Evolutionary conservation across 92 coral and sea anemone genomes (phyloP).

Genomic region (Phymanthus crucifer): DNA sequence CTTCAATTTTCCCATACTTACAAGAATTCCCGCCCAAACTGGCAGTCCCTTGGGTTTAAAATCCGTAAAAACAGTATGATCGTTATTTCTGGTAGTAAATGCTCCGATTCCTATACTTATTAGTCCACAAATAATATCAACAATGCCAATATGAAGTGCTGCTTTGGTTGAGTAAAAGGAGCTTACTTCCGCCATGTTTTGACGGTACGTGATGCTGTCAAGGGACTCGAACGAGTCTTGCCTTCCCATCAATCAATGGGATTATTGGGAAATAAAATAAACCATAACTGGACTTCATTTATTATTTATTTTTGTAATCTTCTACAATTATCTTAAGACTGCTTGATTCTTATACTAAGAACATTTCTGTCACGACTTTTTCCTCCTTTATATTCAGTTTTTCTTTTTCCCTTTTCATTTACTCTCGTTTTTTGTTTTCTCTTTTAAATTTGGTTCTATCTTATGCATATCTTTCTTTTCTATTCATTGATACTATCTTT

Average conservation of each 20-base stretch:
- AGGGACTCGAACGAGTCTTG: conserved; percentile 18
- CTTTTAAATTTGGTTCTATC: too few species aligned
- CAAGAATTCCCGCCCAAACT: conserved; percentile 84
- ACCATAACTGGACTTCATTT: too few species aligned
- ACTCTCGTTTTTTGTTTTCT: too few species aligned
- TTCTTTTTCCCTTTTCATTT: too few species aligned
- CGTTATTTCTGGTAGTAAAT: conserved; percentile 69
- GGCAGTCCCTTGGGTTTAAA: conserved; percentile 85
- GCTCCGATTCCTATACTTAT: conserved; percentile 80
- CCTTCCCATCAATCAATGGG: conserved; percentile 17
- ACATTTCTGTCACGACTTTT: too few species aligned
- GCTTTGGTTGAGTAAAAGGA: conserved; percentile 59
- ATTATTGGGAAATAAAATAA: neutral
- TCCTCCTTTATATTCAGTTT: too few species aligned
- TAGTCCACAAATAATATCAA: conserved; percentile 68
- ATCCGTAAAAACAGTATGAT: conserved; percentile 66
- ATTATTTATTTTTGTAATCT: neutral
- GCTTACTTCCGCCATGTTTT: conserved; percentile 64
- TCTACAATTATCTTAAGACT: too few species aligned
- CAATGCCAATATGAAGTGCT: conserved; percentile 67
- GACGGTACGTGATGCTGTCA: conserved; percentile 26
- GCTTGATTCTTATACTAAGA: too few species aligned
- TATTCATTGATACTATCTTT: too few species aligned
- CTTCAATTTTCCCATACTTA: conserved; percentile 25
- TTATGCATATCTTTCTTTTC: too few species aligned